Evolutionary conservation across 2,113 vertebrate species (phyloP).

Genomic region (Coryphaenoides rupestris): DNA sequence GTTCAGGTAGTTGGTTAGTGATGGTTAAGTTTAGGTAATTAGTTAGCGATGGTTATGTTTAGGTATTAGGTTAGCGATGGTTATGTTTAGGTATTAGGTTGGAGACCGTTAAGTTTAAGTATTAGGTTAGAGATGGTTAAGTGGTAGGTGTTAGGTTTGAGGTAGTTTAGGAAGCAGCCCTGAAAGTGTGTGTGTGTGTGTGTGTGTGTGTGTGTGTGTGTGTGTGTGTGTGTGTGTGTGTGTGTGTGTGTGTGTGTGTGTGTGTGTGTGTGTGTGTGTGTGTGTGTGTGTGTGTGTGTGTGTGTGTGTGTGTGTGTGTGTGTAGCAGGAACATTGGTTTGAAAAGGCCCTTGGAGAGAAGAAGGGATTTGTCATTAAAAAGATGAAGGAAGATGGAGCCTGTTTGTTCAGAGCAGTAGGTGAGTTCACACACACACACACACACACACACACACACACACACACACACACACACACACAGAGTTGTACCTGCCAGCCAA

Average conservation of each 20-base stretch:
- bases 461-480: conserved; percentile 4
- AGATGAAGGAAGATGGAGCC: conserved; percentile 94
- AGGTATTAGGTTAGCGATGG: too few species aligned
- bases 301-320: conserved; percentile 13
- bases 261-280: conserved; percentile 4
- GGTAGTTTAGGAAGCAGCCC: too few species aligned
- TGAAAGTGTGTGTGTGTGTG: not conserved
- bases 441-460: conserved; percentile 19
- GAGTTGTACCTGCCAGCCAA: not conserved
- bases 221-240: too few species aligned
- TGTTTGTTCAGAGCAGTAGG: conserved; percentile 92
- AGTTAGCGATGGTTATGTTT: too few species aligned
- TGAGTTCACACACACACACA: conserved; percentile 63
- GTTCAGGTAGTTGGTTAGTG: too few species aligned
- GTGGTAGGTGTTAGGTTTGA: too few species aligned
- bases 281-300: not conserved
- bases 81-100: too few species aligned
- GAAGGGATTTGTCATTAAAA: conserved; percentile 94
- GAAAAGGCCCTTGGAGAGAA: conserved; percentile 88
- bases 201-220: conserved; percentile 1
- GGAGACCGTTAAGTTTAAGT: too few species aligned
- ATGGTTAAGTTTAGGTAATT: too few species aligned
- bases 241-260: conserved; percentile 4
- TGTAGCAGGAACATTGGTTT: conserved; percentile 92
- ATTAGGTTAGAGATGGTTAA: too few species aligned